These are phyloP conservation scores for Elgaria multicarinata DNA, from an alignment of 2,113 vertebrate species.

Conservation along the genomic window DNA sequence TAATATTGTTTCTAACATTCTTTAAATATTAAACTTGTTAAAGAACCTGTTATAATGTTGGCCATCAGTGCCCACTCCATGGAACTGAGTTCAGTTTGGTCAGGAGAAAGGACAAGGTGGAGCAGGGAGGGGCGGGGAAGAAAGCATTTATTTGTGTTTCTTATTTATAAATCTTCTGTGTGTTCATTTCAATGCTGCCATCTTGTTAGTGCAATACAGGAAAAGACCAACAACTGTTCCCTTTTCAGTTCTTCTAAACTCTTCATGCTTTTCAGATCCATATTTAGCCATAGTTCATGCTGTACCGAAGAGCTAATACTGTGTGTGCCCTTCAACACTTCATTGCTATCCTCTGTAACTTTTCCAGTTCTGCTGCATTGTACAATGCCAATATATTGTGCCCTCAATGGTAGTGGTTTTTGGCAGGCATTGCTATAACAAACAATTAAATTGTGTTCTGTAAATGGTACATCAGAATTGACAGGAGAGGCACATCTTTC, in stretches of 20 bases:
- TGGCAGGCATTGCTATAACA: slow-evolving; percentile 66
- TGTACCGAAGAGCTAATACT: not conserved
- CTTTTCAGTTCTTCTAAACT: not conserved
- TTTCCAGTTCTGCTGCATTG: not conserved
- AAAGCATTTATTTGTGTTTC: not conserved
- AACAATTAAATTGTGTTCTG: slow-evolving; percentile 76
- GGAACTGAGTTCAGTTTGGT: not conserved
- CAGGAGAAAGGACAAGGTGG: not conserved
- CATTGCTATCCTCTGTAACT: not conserved
- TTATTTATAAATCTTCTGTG: not conserved
- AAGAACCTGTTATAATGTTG: not conserved
- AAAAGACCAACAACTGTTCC: not conserved
- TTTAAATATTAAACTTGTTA: not conserved
- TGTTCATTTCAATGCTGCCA: not conserved
- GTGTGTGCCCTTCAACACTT: not conserved
- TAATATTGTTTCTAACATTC: not conserved
- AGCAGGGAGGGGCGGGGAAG: too few relatives aligned
- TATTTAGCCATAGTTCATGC: not conserved
- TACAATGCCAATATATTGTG: slow-evolving; percentile 55
- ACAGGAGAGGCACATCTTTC: slow-evolving; percentile 67
- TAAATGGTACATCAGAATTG: slow-evolving; percentile 71
- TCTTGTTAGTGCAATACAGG: not conserved
- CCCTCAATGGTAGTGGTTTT: slow-evolving; percentile 66
- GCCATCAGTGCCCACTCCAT: too few relatives aligned
- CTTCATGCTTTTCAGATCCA: slow-evolving; percentile 7